Evolutionary conservation across 2,888 invertebrate species (phyloP), one percentile per base, ranked within the genome.

Genomic region (Oscheius onirici): DNA sequence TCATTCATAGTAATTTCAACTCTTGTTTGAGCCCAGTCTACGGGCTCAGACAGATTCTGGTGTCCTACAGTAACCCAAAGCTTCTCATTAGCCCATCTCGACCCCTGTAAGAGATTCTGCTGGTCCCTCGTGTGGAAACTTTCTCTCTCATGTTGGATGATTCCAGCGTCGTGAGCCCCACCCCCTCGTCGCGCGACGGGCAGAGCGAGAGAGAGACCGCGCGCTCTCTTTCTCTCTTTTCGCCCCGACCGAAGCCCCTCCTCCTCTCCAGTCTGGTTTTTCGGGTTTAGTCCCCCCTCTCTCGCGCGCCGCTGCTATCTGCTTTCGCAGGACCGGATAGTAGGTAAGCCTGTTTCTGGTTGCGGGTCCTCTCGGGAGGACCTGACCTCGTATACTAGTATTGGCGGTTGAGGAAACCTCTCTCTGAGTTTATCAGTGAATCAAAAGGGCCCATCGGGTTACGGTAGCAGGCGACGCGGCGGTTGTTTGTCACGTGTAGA

Each of bases 261-360:
- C 60, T 58, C 52, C 55, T 20, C 54, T 63, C 58, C 66, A 61
- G 71, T 66, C 74, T 71, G 74, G 74, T 74, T 74, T 74, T 74
- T 74, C 74, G 74, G 61, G 74, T 74, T 74, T 74, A 54, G 70
- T 55, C 40, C 66, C 34, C 34, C 34, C 63, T 63, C 63, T 46
- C 63, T 51, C 52, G 55, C 66, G 52, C 52, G 34, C 46, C 65
- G 66, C 66, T 66, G 66, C 66, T 66, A 66, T 66, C 66, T 51
- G 66, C 66, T 66, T 66, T 54, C 52, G 52, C 66, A 66, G 66
- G 70, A 63, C 63, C 70, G 54, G 63, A 63, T 51, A 54, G 70
- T 58, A 69, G 54, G 57, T 63, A 58, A 63, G 63, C 63, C 70
- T 70, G 70, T 70, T 70, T 55, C 51, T 46, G 63, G 58, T 63